Evolutionary conservation across 2,797 vertebrate species (phyloP).

Genomic region (Characodon lateralis): DNA sequence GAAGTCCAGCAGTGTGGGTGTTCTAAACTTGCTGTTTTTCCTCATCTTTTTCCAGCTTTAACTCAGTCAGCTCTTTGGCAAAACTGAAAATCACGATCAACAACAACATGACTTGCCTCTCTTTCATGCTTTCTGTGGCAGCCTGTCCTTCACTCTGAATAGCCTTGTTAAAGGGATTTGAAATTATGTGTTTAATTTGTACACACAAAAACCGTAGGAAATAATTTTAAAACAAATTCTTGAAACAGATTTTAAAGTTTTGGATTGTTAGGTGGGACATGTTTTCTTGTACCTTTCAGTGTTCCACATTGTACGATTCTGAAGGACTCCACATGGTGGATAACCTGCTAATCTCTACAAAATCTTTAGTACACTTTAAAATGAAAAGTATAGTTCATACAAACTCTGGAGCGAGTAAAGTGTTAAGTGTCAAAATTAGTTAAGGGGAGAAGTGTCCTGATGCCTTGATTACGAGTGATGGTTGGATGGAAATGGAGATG

Average conservation of each 20-base stretch:
- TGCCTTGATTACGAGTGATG: background rate
- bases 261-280: background rate
- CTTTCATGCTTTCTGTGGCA: background rate
- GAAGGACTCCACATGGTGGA: background rate
- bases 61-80: background rate
- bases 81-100: slow-evolving; percentile 4
- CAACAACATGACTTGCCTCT: background rate
- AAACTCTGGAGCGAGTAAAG: background rate
- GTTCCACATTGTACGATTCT: background rate
- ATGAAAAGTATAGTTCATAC: background rate
- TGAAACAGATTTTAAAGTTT: background rate
- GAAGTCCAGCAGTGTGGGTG: slow-evolving; percentile 1
- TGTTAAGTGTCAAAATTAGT: background rate
- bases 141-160: background rate
- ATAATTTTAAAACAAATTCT: background rate
- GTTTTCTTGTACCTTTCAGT: background rate
- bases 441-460: background rate
- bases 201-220: background rate
- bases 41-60: slow-evolving; percentile 9
- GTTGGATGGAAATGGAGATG: background rate
- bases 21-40: background rate
- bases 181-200: background rate
- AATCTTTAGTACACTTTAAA: background rate
- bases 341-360: background rate
- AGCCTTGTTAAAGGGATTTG: background rate